Conservation (phyloP, 2,113 vertebrate species). For the Aix galericulata region DNA sequence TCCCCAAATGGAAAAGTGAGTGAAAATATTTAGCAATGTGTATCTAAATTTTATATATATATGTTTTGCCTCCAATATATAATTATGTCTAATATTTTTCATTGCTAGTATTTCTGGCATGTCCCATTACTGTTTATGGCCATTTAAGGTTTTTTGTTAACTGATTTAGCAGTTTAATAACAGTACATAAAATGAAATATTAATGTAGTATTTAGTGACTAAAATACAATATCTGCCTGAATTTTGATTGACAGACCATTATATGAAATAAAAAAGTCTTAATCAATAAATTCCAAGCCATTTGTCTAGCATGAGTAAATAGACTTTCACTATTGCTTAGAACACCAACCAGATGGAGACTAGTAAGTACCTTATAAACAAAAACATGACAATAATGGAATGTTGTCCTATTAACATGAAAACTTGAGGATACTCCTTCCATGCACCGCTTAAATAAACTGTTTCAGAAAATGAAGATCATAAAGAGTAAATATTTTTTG, state of each 20-base stretch:
- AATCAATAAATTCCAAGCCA: background rate
- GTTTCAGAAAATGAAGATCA: background rate
- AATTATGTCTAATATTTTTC: background rate
- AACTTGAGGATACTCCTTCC: background rate
- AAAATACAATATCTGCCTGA: background rate
- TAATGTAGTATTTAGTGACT: slow-evolving; percentile 2
- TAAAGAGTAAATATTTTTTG: background rate
- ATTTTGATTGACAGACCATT: slow-evolving; percentile 6
- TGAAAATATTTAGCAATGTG: background rate
- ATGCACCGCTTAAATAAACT: background rate
- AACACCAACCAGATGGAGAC: background rate
- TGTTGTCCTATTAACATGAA: background rate
- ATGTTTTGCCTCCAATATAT: background rate
- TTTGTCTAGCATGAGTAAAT: slow-evolving; percentile 1
- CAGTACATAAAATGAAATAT: background rate
- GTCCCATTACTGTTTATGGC: background rate
- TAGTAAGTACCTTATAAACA: background rate
- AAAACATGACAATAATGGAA: background rate
- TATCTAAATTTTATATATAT: background rate
- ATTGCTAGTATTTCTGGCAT: background rate
- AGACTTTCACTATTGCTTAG: slow-evolving; percentile 24
- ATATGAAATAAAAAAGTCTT: background rate
- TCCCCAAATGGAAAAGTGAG: slow-evolving; percentile 6
- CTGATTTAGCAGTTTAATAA: background rate
- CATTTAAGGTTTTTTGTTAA: background rate